Percentiles rank a stretch among this genome's conserved stretches.
Conservation (phyloP, 64 coral and sea anemone genomes). For the Cladopsammia gracilis region DNA sequence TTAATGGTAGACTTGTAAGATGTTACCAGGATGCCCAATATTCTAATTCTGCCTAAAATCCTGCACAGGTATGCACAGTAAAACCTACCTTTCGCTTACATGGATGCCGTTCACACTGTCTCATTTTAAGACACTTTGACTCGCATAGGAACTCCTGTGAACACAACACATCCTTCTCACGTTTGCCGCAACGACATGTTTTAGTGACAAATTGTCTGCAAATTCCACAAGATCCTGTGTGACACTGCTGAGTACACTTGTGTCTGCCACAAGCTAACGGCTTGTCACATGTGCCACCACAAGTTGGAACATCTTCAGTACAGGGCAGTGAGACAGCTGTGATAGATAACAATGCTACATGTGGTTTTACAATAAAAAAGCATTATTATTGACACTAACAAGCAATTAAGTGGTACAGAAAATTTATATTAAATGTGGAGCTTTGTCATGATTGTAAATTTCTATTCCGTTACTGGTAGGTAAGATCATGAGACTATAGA, state of each 20-base stretch:
- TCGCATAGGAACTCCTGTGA: constrained; percentile 90
- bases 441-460: too few species aligned
- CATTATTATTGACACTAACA: neutral
- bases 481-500: too few species aligned
- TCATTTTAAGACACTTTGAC: constrained; percentile 86
- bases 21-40: too few species aligned
- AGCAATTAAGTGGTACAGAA: neutral
- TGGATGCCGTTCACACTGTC: constrained; percentile 84
- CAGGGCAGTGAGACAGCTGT: constrained; percentile 76
- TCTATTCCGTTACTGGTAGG: too few species aligned
- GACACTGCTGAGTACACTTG: constrained; percentile 89
- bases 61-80: neutral
- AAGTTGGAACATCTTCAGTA: constrained; percentile 91
- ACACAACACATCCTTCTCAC: constrained; percentile 89
- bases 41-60: too few species aligned
- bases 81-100: constrained; percentile 87
- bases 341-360: neutral
- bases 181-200: constrained; percentile 89
- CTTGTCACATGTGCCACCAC: constrained; percentile 93
- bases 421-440: too few species aligned
- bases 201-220: constrained; percentile 93
- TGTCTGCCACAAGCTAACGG: constrained; percentile 84
- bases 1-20: too few species aligned
- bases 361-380: neutral
- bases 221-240: constrained; percentile 89